A percentile compares a stretch with the other conserved stretches of the same genome.
Conservation (phyloP, 1,140 invertebrate genomes). For the Diploscapter pachys region DNA sequence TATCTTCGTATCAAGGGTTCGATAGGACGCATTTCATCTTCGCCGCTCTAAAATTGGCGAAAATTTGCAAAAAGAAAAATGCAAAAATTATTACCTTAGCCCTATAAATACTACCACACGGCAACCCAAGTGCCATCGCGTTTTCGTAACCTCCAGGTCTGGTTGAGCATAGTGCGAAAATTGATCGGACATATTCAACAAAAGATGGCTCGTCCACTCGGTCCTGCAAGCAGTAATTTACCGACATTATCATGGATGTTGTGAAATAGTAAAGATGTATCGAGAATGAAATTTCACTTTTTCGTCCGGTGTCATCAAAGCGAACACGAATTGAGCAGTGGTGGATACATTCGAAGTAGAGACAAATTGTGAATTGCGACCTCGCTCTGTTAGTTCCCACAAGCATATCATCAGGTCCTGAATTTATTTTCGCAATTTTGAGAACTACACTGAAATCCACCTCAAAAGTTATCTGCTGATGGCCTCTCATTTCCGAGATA, state of each 20-base stretch:
- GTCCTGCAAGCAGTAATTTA: conserved; percentile 21
- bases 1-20: conserved; percentile 26
- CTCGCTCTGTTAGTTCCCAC: conserved; percentile 32
- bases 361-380: conserved; percentile 23
- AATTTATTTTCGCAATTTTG: conserved; percentile 1
- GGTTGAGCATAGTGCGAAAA: conserved; percentile 40
- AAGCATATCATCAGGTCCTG: conserved; percentile 42
- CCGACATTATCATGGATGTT: neutral
- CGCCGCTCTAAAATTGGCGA: neutral
- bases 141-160: neutral
- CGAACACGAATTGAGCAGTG: conserved; percentile 39
- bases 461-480: conserved; percentile 14
- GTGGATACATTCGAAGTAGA: conserved; percentile 26
- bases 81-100: neutral
- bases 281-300: conserved; percentile 20
- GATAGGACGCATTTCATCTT: conserved; percentile 9
- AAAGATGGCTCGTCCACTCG: conserved; percentile 39
- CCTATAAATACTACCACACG: conserved; percentile 18
- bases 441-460: neutral
- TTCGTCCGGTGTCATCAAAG: conserved; percentile 39
- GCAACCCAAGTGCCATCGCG: neutral
- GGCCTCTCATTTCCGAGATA: conserved; percentile 31
- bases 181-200: conserved; percentile 32
- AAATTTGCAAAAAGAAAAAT: too few relatives aligned
- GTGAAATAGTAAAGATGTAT: neutral